A percentile compares a stretch with the other conserved stretches of the same genome.
phyloP scores from a whole-genome alignment of 2,888 invertebrate genomes.

The Parnassius glacialis region DNA sequence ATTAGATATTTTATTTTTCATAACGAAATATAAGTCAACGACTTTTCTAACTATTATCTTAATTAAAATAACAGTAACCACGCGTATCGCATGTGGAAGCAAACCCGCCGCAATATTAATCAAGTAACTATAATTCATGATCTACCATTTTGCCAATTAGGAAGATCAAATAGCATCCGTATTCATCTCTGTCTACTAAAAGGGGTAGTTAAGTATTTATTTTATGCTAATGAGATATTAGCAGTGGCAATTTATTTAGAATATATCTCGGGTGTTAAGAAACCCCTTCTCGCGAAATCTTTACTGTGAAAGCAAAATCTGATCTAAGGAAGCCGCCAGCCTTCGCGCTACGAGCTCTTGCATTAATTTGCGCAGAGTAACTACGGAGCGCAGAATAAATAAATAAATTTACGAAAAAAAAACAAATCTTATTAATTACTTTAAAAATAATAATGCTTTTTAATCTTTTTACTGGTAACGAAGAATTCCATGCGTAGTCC shows the following conservation, averaged over 20 bases:
- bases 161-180: background rate
- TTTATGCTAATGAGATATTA: conserved; percentile 16
- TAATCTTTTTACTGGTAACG: too few species aligned
- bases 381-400: conserved; percentile 14
- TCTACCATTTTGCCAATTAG: background rate
- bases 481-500: too few species aligned
- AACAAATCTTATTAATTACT: background rate
- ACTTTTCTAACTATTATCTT: too few species aligned
- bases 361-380: conserved; percentile 48
- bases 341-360: conserved; percentile 41
- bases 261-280: conserved; percentile 16
- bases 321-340: conserved; percentile 61
- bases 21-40: too few species aligned
- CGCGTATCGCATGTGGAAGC: too few species aligned
- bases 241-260: conserved; percentile 20
- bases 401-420: background rate
- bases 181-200: background rate
- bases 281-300: conserved; percentile 36
- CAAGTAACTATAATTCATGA: background rate
- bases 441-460: too few species aligned
- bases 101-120: too few species aligned
- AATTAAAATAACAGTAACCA: too few species aligned
- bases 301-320: conserved; percentile 66
- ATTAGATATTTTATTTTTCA: too few species aligned
- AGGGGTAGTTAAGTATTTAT: background rate